Evolutionary conservation across 2,888 invertebrate species (phyloP), one percentile per base, ranked within the genome.

Genomic region (Platycnemis pennipes): DNA sequence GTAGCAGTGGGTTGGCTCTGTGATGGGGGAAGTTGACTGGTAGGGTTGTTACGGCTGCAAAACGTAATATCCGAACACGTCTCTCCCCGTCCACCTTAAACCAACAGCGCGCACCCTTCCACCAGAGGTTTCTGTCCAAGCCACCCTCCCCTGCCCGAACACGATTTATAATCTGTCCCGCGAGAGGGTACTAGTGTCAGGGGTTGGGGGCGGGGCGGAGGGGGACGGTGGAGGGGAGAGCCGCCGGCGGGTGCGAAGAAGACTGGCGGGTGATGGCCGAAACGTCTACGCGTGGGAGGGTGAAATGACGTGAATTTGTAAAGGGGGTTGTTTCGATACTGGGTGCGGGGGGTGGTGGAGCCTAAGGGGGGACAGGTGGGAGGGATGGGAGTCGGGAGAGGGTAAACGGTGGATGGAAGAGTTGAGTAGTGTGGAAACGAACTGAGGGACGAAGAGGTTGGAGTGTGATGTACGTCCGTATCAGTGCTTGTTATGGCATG

Each of bases 91-190:
- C 77, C 77, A 77, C 77, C 77, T 77, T 77, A 37, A 77, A 77
- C 31, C 37, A 31, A 77, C 31, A 31, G 37, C 13, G 31, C 11
- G 37, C 37, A 37, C 77, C 77, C 77, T 37, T 77, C 37, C 37
- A 5, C 31, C 69, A 19, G 49, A 49, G 13, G 49, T 19, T 16
- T 49, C n/a, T 49, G 49, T 19, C 49, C 49, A 49, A n/a, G 13
- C n/a, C 31, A 77, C 2, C 77, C 77, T 7, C 37, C 77, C 1
- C 77, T 37, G 37, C 13, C 45, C 46, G 87, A 87, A 87, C 87
- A 87, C 45, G 87, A 87, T 87, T 87, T 87, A 87, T 87, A 87
- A 87, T 87, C 45, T 87, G 87, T 87, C 87, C 87, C 86, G 42
- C 42, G n/a, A 46, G 87, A 26, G 45, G 8, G 44, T 2, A 13